Percentiles rank a stretch among this genome's conserved stretches.
These are phyloP conservation scores for Geopemphigus sp. DNA, from an alignment of 1,140 invertebrate genomes.

Conservation along the genomic window DNA sequence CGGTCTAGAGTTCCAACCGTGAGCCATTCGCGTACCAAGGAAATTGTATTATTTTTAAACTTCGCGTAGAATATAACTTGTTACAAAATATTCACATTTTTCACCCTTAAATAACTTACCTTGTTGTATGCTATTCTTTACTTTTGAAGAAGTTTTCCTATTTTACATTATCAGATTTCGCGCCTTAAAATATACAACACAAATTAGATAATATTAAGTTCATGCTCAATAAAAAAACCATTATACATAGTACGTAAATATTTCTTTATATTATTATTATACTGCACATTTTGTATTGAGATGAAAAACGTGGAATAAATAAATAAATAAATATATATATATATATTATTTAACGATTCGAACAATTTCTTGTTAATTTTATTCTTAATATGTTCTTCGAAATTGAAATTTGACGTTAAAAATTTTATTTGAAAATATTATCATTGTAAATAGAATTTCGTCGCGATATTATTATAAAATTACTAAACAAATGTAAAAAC, in stretches of 20 bases:
- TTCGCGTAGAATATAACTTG: constrained; percentile 20
- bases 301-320: too few species aligned
- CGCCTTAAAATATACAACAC: constrained; percentile 11
- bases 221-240: constrained; percentile 22
- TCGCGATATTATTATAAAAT: too few species aligned
- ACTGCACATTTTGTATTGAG: too few species aligned
- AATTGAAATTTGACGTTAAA: too few species aligned
- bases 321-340: too few species aligned
- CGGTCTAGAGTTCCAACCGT: not conserved
- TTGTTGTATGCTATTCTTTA: constrained; percentile 3
- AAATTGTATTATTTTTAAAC: constrained; percentile 42
- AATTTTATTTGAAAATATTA: too few species aligned
- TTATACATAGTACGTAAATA: constrained; percentile 6
- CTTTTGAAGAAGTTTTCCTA: constrained; percentile 25
- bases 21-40: not conserved
- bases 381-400: too few species aligned
- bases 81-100: constrained; percentile 35
- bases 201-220: constrained; percentile 36
- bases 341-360: too few species aligned
- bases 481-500: too few species aligned
- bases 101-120: constrained; percentile 4
- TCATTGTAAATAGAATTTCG: too few species aligned
- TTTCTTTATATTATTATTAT: not conserved
- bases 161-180: constrained; percentile 31
- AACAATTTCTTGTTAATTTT: too few species aligned